These are phyloP conservation scores for Wiebesia pumilae DNA, from an alignment of 1,140 invertebrate species.

Conservation along the genomic window DNA sequence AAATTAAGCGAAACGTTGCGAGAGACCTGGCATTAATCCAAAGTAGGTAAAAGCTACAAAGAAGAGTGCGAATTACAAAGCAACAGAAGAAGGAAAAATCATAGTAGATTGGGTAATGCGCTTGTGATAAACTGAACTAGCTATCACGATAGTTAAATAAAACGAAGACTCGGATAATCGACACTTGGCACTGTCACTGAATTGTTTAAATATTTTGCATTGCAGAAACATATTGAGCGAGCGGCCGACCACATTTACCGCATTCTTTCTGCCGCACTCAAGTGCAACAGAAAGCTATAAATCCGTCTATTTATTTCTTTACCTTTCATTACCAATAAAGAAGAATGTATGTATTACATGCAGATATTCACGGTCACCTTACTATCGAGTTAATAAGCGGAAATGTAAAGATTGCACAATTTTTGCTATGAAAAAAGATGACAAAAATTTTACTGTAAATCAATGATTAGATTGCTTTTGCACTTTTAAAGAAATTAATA, in stretches of 20 bases:
- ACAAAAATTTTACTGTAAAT: too few species aligned
- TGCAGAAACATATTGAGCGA: constrained; percentile 27
- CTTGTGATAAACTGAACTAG: constrained; percentile 69
- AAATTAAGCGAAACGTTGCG: constrained; percentile 41
- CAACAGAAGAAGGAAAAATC: constrained; percentile 1
- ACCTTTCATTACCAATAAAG: background rate
- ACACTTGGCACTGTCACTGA: constrained; percentile 68
- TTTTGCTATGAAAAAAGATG: background rate
- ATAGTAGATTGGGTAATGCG: constrained; percentile 62
- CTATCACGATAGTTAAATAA: constrained; percentile 59
- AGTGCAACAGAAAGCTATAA: constrained; percentile 5
- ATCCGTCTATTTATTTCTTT: background rate
- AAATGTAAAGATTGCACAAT: background rate
- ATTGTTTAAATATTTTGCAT: constrained; percentile 70
- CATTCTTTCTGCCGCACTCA: too few species aligned
- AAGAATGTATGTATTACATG: background rate
- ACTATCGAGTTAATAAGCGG: background rate
- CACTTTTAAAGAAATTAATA: too few species aligned
- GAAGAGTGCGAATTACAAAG: constrained; percentile 8
- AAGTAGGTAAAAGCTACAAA: constrained; percentile 63
- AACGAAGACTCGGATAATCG: constrained; percentile 60
- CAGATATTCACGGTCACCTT: background rate
- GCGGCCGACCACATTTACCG: background rate
- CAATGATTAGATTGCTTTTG: too few species aligned
- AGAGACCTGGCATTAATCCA: constrained; percentile 67